Conservation (phyloP, 1,140 invertebrate genomes). For the Temnothorax nylanderi region DNA sequence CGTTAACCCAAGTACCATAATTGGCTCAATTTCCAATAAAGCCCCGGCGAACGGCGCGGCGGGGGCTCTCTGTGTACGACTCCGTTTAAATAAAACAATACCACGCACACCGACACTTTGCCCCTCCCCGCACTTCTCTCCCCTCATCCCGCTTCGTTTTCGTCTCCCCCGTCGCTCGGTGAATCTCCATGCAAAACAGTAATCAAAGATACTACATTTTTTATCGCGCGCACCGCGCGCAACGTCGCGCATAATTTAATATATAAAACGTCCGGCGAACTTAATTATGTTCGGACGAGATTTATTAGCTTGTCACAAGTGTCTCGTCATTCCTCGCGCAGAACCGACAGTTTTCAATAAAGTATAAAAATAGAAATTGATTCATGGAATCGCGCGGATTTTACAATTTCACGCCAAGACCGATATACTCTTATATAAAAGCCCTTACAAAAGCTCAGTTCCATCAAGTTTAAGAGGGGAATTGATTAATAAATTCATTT, state of each 20-base stretch:
- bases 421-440: background rate
- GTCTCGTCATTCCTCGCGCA: slow-evolving; percentile 9
- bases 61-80: no score
- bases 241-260: slow-evolving; percentile 45
- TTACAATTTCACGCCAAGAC: background rate
- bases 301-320: slow-evolving; percentile 48
- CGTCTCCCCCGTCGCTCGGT: background rate
- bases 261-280: slow-evolving; percentile 32
- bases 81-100: slow-evolving; percentile 72
- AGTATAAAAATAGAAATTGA: background rate
- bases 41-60: background rate
- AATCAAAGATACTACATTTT: slow-evolving; percentile 56
- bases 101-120: slow-evolving; percentile 8
- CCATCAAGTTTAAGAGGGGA: slow-evolving; percentile 5
- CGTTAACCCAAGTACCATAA: slow-evolving; percentile 69
- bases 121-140: background rate
- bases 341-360: background rate
- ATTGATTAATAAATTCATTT: slow-evolving; percentile 21
- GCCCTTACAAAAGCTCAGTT: background rate
- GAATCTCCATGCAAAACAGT: slow-evolving; percentile 45
- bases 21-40: slow-evolving; percentile 73
- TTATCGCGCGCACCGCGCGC: slow-evolving; percentile 20
- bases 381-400: background rate
- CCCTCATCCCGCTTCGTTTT: background rate
- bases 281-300: slow-evolving; percentile 48